Percentiles rank a stretch among this genome's conserved stretches.
These are phyloP conservation scores for Andinoacara biseriatus DNA, from an alignment of 2,113 vertebrate species.

Conservation along the genomic window DNA sequence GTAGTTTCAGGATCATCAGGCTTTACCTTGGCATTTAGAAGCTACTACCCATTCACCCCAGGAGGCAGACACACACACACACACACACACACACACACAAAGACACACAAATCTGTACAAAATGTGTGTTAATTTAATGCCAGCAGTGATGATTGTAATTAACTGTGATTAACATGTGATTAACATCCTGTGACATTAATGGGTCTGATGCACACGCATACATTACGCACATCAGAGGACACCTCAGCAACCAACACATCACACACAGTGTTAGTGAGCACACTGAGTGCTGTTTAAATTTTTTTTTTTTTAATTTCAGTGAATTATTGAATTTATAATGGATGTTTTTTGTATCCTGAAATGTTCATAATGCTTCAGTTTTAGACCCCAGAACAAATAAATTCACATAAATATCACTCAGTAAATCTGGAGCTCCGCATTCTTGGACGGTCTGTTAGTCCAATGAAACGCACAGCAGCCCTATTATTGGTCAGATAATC, in stretches of 20 bases:
- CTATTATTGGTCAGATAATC: too few relatives aligned
- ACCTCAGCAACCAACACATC: neutral
- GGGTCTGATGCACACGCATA: neutral
- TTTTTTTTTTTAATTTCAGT: too few relatives aligned
- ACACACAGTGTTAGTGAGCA: neutral
- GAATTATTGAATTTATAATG: too few relatives aligned
- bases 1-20: conserved; percentile 25
- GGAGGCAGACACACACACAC: neutral
- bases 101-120: neutral
- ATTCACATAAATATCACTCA: too few relatives aligned
- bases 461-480: too few relatives aligned
- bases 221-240: neutral
- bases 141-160: neutral
- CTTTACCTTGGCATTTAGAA: conserved; percentile 28
- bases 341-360: too few relatives aligned
- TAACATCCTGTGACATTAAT: neutral
- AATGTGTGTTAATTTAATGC: neutral
- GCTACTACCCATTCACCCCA: neutral
- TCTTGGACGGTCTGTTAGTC: too few relatives aligned
- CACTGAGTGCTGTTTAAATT: too few relatives aligned
- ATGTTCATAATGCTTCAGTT: too few relatives aligned
- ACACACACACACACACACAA: too few relatives aligned
- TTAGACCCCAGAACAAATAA: too few relatives aligned
- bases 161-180: neutral
- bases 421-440: too few relatives aligned